Base-by-base conservation (phyloP, 2,888 invertebrate genomes). In the Idaea dimidiata region DNA sequence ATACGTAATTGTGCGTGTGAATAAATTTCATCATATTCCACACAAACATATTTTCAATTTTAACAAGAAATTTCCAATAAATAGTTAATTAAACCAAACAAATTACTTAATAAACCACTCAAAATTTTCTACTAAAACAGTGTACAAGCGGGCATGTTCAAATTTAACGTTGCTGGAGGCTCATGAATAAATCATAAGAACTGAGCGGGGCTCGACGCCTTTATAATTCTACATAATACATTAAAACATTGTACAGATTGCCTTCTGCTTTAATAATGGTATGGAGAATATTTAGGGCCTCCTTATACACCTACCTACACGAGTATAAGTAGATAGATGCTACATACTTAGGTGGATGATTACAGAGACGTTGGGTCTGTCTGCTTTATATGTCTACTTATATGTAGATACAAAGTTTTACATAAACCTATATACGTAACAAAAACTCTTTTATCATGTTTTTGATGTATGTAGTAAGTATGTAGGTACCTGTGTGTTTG, bases 171-270 rank as follows among this genome's bases (percentile, higher is more conserved):
- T 83, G 82, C 80, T 82, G 84, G 80, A 78, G 76, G 73, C 87
- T 92, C 89, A 92, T 92, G 91, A 91, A 91, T 92, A 91, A 91
- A 91, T 91, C 91, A 92, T 91, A 89, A 88, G 89, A 88, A 87
- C 83, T 88, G 84, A 88, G 86, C 87, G 83, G 79, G 87, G 82
- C 85, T 82, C 83, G 80, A 79, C 86, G 88, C 90, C 88, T 87
- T 91, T 88, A 88, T 92, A 91, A 92, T 91, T 89, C 91, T 89
- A 89, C 89, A 88, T 92, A 91, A 92, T 91, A 91, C 91, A 91
- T 91, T 91, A 89, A 89, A 91, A 91, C 89, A 84, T 74, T 81
- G 85, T 87, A 91, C 91, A 89, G 90, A 91, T 91, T 91, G 90
- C 91, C 83, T 87, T 82, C 84, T 86, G 84, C 85, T 86, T 89